Evolutionary conservation across 1,140 invertebrate species (phyloP).

Genomic region (Drosophila ercepeae): DNA sequence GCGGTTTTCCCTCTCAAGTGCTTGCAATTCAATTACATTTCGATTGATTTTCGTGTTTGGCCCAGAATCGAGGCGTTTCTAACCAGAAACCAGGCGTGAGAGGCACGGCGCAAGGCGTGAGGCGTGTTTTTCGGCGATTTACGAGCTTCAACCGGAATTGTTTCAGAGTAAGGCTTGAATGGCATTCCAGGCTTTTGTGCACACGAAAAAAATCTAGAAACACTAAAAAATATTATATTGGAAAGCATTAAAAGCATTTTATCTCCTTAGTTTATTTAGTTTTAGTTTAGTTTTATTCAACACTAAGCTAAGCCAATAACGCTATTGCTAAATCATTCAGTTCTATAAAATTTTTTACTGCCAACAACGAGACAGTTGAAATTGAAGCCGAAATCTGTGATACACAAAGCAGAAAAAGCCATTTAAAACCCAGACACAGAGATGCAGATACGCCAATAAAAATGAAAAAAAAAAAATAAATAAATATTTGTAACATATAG

Average conservation of each 20-base stretch:
- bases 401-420: constrained; percentile 28
- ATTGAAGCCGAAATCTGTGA: constrained; percentile 33
- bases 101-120: constrained; percentile 10
- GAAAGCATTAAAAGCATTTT: background rate
- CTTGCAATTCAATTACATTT: constrained; percentile 80
- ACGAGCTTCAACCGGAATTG: constrained; percentile 29
- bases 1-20: constrained; percentile 76
- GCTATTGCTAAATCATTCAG: constrained; percentile 14
- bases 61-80: constrained; percentile 25
- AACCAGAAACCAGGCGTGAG: no score
- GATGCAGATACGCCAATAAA: constrained; percentile 39
- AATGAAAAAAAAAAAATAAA: constrained; percentile 10
- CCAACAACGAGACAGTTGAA: constrained; percentile 30
- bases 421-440: constrained; percentile 24
- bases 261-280: background rate
- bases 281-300: background rate
- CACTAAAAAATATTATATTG: no score
- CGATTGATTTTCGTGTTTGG: constrained; percentile 77
- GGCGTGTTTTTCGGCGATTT: constrained; percentile 39
- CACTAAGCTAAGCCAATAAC: constrained; percentile 9
- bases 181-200: background rate
- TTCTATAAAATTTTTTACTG: constrained; percentile 48
- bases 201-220: constrained; percentile 8
- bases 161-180: constrained; percentile 4
- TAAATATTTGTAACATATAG: background rate